Evolutionary conservation across 2,113 vertebrate species (phyloP), one percentile per base, ranked within the genome.

Genomic region (Connochaetes taurinus): DNA sequence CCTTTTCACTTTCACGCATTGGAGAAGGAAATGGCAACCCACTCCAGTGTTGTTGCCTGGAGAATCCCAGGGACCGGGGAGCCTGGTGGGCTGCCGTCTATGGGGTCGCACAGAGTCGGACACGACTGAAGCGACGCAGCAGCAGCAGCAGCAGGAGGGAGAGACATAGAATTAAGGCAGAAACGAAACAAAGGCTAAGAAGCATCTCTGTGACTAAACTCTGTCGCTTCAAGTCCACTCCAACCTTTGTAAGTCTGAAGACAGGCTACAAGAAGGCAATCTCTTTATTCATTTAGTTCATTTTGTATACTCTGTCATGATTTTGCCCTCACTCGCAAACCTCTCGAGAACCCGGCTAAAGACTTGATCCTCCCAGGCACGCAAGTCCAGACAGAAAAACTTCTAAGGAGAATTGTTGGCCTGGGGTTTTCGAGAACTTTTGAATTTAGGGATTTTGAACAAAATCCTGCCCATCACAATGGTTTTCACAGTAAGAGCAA

Each of bases 341-440:
- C 19, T 17, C 31, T 71, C 7, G 53, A 94, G 82, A 74, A 33
- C 15, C 36, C 6, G 1, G 45, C 25, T 31, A 43, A 93, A n/a
- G 47, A 13, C 3, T 57, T n/a, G 31, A 78, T 74, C 19, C n/a
- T 91, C 84, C 33, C n/a, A 36, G 36, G 43, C 57, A 29, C 3
- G 4, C 43, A 71, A 82, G 29, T 55, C 40, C 8, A 95, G 76
- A 76, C 3, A 12, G 21, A 78, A 57, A 91, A 33, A 86, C 78
- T 96, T 95, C 82, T 25, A 80, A 84, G 45, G 64, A 76, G 90
- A 95, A 84, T 3, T 67, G 78, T 3, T 76, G 82, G 23, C 53
- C 93, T 71, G 36, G 84, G 81, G 7, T 91, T 96, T 97, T 90
- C 5, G 58, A 98, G 92, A 7, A 8, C 55, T 97, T 97, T 87